A percentile compares a stretch with the other conserved stretches of the same genome.
Conservation (phyloP, 2,797 vertebrate genomes). For the Chloroceryle inda region DNA sequence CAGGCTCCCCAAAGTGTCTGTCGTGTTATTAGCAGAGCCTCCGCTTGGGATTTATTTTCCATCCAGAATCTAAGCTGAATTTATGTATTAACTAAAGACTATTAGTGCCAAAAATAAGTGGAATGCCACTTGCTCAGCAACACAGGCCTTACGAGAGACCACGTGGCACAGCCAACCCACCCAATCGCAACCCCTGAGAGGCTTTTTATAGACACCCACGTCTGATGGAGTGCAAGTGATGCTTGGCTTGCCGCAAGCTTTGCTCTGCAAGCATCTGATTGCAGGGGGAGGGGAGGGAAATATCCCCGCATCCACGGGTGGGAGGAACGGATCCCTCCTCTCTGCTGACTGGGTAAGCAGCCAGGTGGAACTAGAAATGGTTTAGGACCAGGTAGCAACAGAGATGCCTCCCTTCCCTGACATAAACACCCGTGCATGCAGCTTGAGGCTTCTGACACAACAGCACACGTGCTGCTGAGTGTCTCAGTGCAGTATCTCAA, state of each 20-base stretch:
- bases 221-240: slow-evolving; percentile 31
- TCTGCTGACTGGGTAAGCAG: background rate
- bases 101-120: slow-evolving; percentile 74
- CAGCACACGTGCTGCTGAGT: background rate
- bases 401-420: background rate
- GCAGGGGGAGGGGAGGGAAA: slow-evolving; percentile 42
- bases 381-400: background rate
- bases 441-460: background rate
- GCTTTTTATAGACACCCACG: slow-evolving; percentile 68
- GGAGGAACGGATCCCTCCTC: background rate
- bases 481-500: background rate
- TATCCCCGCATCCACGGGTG: background rate
- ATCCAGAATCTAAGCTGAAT: slow-evolving; percentile 72
- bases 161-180: slow-evolving; percentile 62
- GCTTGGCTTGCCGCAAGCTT: slow-evolving; percentile 33
- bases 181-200: slow-evolving; percentile 59
- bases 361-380: background rate
- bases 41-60: slow-evolving; percentile 69
- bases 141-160: slow-evolving; percentile 59
- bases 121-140: slow-evolving; percentile 72
- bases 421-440: background rate
- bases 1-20: slow-evolving; percentile 50
- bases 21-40: slow-evolving; percentile 58
- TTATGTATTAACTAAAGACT: slow-evolving; percentile 77
- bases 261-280: slow-evolving; percentile 44